Base-by-base conservation (phyloP, 2,888 invertebrate genomes). In the Muscina levida region DNA sequence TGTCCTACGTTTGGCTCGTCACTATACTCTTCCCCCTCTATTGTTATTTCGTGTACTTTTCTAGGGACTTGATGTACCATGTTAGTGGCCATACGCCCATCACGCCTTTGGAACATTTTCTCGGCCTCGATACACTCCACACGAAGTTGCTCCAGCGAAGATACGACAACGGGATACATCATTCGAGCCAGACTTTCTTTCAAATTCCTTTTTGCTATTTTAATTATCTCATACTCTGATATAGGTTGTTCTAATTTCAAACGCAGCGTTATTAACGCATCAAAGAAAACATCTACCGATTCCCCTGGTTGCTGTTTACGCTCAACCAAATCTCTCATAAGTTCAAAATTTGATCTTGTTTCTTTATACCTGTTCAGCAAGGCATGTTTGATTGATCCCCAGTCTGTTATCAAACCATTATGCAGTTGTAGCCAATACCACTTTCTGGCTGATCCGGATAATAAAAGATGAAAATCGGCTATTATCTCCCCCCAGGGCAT, bases 111-210 rank as follows among this genome's bases (percentile, higher is more conserved):
- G 44, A 62, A 62, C 2, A 22, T 17, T 26, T 13, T 56, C 2
- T 56, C 56, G 13, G 37, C 53, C n/a, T 48, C 67, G 10, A 67
- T n/a, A 17, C 67, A 67, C 11, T 68, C 37, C 0, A 51, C 8
- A 8, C 68, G 26, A n/a, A 68, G 31, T 53, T 68, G 53, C n/a
- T 68, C 68, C n/a, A 68, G n/a, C 2, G 53, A 68, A 1, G 37
- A 39, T 11, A 68, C 39, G 10, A 31, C 6, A 11, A 68, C 37
- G 1, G 68, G 26, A 13, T 51, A 53, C 17, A 68, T 37, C 15
- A 68, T 53, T 37, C 26, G 37, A 1, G 56, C 22, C 1, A 56
- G n/a, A 26, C n/a, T 24, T n/a, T 56, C 26, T 13, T 31, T 19
- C 6, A 68, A 13, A 53, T 68, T 68, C 11, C 5, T 22, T n/a